phyloP scores from a whole-genome alignment of 2,113 vertebrate species.

The Collichthys lucidus region DNA sequence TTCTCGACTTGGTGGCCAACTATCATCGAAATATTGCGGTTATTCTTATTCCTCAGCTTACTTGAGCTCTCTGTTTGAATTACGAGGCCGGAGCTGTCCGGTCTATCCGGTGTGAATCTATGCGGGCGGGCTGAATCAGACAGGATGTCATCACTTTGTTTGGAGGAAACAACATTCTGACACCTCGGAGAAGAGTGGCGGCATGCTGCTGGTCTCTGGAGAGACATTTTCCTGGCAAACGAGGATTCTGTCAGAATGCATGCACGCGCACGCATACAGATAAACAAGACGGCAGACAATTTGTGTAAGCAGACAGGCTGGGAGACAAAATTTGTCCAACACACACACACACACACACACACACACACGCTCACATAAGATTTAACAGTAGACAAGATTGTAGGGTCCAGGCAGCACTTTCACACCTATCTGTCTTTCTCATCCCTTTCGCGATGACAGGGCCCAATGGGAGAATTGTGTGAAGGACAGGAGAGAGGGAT shows the following conservation, averaged over 20 bases:
- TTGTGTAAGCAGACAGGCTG: conserved; percentile 30
- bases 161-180: conserved; percentile 65
- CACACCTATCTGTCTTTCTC: conserved; percentile 67
- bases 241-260: conserved; percentile 62
- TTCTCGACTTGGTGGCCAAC: conserved; percentile 12
- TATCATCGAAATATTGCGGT: conserved; percentile 24
- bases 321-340: conserved; percentile 33
- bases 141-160: conserved; percentile 69
- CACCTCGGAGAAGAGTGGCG: conserved; percentile 59
- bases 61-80: conserved; percentile 29
- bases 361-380: conserved; percentile 15
- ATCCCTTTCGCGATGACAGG: conserved; percentile 52
- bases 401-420: conserved; percentile 57
- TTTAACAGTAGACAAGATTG: conserved; percentile 61
- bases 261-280: conserved; percentile 38
- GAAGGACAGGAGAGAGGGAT: conserved; percentile 52
- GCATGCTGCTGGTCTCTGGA: conserved; percentile 53
- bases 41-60: conserved; percentile 14
- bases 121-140: conserved; percentile 52
- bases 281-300: conserved; percentile 59
- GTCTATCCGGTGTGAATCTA: conserved; percentile 32
- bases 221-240: conserved; percentile 56
- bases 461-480: conserved; percentile 62
- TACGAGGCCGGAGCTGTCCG: conserved; percentile 14
- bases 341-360: conserved; percentile 27